Base-by-base conservation (phyloP, 1,140 invertebrate genomes). In the Kradibia gibbosae region DNA sequence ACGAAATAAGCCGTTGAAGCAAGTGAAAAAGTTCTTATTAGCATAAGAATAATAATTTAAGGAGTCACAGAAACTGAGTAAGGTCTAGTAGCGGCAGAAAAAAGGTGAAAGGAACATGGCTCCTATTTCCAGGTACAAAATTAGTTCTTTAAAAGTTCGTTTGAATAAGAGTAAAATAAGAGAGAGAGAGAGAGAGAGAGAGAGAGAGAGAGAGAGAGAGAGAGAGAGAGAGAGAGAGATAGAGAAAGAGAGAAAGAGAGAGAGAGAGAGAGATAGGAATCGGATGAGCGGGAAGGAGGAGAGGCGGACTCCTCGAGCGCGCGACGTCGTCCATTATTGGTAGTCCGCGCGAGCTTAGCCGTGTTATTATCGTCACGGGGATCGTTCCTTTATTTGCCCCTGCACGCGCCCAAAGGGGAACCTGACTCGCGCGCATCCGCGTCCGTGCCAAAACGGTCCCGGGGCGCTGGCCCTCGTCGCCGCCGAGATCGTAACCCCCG, bases 301-400 rank as follows among this genome's bases (percentile, higher is more conserved):
- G n/a, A n/a, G n/a, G n/a, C n/a, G n/a, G 39, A 71, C 31, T 13
- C 39, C 65, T 45, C 22, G 4, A 20, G 15, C 70, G 70, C 42
- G 57, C 55, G 42, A 48, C 55, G 55, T 76, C 55, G n/a, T 28
- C 76, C 45, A 78, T 65, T 65, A 78, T 45, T 62, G 48, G 20
- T n/a, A 45, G n/a, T 50, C 45, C 28, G 45, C 31, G 60, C 31
- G 25, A 36, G 31, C 4, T 13, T 28, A 71, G 50, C 48, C 34
- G 1, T 78, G 50, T 78, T 42, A 78, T 82, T 78, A 78, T 78
- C 39, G 76, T 72, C 36, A 71, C 50, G 25, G 60, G 53, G 72
- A 67, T 20, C 22, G 13, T 3, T 53, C 22, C 5, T 22, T 53
- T 53, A 20, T 20, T 53, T 53, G 15, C 5, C 20, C 20, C 36